Evolutionary conservation across 2,113 vertebrate genomes (phyloP), one percentile per base, ranked within the genome.

Genomic region (Kryptolebias marmoratus): DNA sequence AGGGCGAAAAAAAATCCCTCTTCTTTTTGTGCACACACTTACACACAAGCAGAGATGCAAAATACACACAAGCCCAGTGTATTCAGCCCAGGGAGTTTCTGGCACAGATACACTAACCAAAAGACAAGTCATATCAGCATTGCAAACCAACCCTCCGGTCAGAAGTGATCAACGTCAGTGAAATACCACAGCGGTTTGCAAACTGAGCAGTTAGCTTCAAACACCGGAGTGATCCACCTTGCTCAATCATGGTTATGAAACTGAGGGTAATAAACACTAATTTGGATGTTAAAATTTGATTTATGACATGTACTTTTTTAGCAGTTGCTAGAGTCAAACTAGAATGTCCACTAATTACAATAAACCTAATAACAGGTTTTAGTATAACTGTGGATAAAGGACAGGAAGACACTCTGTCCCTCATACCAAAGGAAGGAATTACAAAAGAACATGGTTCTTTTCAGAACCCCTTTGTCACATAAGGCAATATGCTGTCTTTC

Each of bases 41-140:
- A 60, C 65, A 65, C 67, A 36, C 36, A 75, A 31, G 71, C 42
- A 48, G 48, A 55, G 68, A 58, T 63, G 64, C 80, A 80, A 71
- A 88, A 84, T 85, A 89, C 91, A 85, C 28, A 48, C 70, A 89
- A 92, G 81, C 94, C 94, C 94, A 91, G 84, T 90, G 89, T 90
- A 71, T 91, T 93, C 90, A 77, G 91, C 93, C 92, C 73, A 68
- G 73, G 93, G 92, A 88, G 64, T 87, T 90, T 93, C 90, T 95
- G 94, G 94, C 93, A 96, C 88, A 5, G 81, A 64, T 30, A 32
- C 50, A 87, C 42, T 94, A 95, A 96, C 93, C 93, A 87, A 93
- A 95, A 95, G 93, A 94, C 96, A 96, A 94, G 94, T 95, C 94
- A 91, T 91, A 94, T 95, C 95, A 94, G 94, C 90, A 93, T 92